These are phyloP conservation scores for Philypnodon macrostomus DNA, from an alignment of 2,797 vertebrate genomes.

Conservation along the genomic window DNA sequence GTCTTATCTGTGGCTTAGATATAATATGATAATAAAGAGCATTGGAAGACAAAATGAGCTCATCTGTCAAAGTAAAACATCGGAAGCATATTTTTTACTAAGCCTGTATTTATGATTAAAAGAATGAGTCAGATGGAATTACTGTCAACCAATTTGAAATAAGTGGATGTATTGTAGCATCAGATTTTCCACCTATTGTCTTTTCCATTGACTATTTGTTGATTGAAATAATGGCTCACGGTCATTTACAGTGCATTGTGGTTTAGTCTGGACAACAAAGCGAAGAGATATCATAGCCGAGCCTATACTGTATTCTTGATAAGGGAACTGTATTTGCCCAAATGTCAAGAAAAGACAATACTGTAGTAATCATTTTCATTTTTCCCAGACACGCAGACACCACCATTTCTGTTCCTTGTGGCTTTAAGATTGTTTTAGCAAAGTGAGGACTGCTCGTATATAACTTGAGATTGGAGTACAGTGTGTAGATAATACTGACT, in stretches of 20 bases:
- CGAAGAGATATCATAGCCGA: conserved; percentile 7
- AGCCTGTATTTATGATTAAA: conserved; percentile 7
- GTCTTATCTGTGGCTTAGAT: background rate
- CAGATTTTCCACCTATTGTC: conserved; percentile 7
- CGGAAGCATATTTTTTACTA: conserved; percentile 3
- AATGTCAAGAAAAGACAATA: conserved; percentile 22
- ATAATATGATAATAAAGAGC: background rate
- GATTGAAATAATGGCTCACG: conserved; percentile 12
- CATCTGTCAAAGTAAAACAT: conserved; percentile 1
- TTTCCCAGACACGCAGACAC: conserved; percentile 38
- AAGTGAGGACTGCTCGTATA: conserved; percentile 31
- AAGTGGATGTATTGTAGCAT: background rate
- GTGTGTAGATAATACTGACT: conserved; percentile 53
- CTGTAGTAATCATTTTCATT: conserved; percentile 48
- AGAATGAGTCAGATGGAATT: conserved; percentile 11
- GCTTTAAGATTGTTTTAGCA: conserved; percentile 46
- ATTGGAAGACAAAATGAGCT: background rate
- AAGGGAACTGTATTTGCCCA: conserved; percentile 18
- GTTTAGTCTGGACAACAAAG: conserved; percentile 9
- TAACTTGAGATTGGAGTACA: conserved; percentile 21
- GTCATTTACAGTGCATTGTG: conserved; percentile 21
- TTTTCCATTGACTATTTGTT: conserved; percentile 19
- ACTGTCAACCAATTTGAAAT: conserved; percentile 8
- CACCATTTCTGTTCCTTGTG: conserved; percentile 30
- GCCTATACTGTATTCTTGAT: conserved; percentile 13